Base-by-base conservation (phyloP, 1,140 invertebrate genomes). In the Drosophila ambigua region DNA sequence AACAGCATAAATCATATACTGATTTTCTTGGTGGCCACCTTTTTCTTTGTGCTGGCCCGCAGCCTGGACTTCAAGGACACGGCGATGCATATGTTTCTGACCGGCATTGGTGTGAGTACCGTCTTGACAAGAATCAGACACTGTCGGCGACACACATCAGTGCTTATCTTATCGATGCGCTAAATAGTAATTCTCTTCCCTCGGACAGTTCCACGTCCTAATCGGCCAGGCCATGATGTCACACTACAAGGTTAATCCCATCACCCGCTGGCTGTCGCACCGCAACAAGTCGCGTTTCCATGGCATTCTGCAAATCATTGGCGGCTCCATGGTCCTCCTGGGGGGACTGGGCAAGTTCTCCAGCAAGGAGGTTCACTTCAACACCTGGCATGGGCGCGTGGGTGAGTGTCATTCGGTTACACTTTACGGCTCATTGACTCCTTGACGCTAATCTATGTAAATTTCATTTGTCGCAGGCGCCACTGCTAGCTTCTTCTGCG, bases 1-100 rank as follows among this genome's bases (percentile, higher is more conserved):
- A 91, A 91, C 28, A 89, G 78, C 46, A 73, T 91, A 5, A 91
- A 91, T 51, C 90, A 91, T 60, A 84, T 91, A 24, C 66, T 91
- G 2, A 91, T 91, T 35, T 75, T 84, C 20, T 26, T 91, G 15
- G 74, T 91, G 44, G 90, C 62, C 5, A 46, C 41, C 5, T 91
- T 90, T 59, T 83, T 90, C 20, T 91, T 91, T 11, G 62, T 78
- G 6, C 60, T 91, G 57, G 90, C 83, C 3, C 69, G 66, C 4
- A 89, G 71, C 55, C 31, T 89, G 52, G 53, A 89, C 16, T 91
- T 91, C 24, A 52, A 91, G 60, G 83, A 90, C 24, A 91, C 90
- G 5, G 90, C 90, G 8, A 90, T 91, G 83, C 90, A 91, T 53
- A 88, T 88, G 79, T 91, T 91, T 13, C 43, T 91, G 68, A 89